A percentile compares a stretch with the other conserved stretches of the same genome.
Evolutionary conservation across 1,140 invertebrate genomes (phyloP).

Genomic region (Chironomus striatipennis): DNA sequence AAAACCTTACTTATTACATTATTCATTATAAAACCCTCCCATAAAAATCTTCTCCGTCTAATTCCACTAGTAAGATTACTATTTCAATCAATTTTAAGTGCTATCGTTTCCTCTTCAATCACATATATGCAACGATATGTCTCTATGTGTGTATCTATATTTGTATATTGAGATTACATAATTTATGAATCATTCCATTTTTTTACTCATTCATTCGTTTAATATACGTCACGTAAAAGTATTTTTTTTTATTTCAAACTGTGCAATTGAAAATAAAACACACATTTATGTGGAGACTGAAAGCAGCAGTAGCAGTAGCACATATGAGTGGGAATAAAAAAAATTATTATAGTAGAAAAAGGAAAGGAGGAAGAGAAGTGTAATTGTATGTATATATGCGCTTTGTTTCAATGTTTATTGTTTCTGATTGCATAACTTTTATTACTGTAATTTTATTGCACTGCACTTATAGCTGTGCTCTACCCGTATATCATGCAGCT

Average conservation of each 20-base stretch:
- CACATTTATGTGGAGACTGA: background rate
- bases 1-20: too few species aligned
- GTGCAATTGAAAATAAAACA: background rate
- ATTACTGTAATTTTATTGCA: background rate
- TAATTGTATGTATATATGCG: slow-evolving; percentile 14
- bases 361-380: background rate
- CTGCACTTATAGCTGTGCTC: slow-evolving; percentile 5
- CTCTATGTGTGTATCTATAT: too few species aligned
- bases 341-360: too few species aligned
- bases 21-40: too few species aligned
- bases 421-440: slow-evolving; percentile 9
- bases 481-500: background rate
- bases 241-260: background rate
- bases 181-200: background rate
- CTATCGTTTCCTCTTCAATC: background rate
- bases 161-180: background rate
- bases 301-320: too few species aligned
- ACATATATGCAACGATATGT: background rate
- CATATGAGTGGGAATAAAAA: too few species aligned
- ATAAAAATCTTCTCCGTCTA: too few species aligned
- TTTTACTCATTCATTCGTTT: background rate
- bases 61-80: background rate
- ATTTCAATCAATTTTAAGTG: background rate
- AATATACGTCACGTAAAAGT: background rate
- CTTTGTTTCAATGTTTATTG: slow-evolving; percentile 14